Evolutionary conservation across 1,140 invertebrate species (phyloP).

Genomic region (Bombus fervidus): DNA sequence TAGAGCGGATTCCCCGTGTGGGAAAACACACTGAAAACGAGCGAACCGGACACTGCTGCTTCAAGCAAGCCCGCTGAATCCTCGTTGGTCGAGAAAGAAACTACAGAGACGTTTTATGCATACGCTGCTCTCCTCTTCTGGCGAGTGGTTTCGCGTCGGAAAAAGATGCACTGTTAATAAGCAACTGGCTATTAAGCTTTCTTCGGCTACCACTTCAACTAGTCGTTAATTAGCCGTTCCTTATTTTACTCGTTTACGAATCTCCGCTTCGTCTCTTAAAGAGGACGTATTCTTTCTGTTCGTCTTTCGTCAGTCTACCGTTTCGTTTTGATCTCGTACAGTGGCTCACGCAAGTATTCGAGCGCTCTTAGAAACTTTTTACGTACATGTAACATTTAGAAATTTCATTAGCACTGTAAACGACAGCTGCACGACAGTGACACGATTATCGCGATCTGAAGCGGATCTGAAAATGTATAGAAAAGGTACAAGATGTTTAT

Average conservation of each 20-base stretch:
- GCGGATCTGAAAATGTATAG: too few species aligned
- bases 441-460: too few species aligned
- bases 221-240: constrained; percentile 53
- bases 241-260: constrained; percentile 28
- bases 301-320: neutral
- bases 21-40: constrained; percentile 48
- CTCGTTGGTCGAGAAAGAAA: neutral
- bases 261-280: neutral
- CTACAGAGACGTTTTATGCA: neutral
- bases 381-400: neutral
- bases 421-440: too few species aligned
- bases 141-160: constrained; percentile 21
- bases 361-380: too few species aligned
- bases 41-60: neutral
- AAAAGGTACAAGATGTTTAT: too few species aligned
- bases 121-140: constrained; percentile 22
- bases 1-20: neutral
- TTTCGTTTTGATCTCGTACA: neutral
- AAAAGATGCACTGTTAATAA: constrained; percentile 43
- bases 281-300: neutral
- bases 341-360: too few species aligned
- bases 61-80: neutral
- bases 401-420: neutral
- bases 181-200: neutral
- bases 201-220: constrained; percentile 30